A percentile compares a stretch with the other conserved stretches of the same genome.
Evolutionary conservation across 2,113 vertebrate genomes (phyloP).

Genomic region (Burhinus oedicnemus): DNA sequence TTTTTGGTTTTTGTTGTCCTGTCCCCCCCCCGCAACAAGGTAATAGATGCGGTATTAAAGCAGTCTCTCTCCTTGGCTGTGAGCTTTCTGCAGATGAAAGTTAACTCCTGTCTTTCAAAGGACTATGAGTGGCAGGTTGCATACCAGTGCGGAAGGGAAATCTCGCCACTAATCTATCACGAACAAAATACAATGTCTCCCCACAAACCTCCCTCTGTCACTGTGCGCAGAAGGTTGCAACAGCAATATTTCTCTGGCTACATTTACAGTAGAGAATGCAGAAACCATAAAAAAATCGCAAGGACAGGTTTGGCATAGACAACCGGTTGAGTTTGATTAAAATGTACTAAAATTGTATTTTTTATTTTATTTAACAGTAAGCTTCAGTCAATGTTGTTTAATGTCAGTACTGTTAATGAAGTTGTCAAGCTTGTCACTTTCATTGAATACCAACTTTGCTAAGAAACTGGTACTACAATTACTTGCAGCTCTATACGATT

Average conservation of each 20-base stretch:
- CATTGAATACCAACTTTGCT: constrained; percentile 72
- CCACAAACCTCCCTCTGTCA: constrained; percentile 11
- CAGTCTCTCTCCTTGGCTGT: constrained; percentile 15
- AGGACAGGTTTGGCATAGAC: constrained; percentile 20
- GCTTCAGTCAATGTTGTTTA: constrained; percentile 71
- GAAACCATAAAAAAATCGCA: constrained; percentile 20
- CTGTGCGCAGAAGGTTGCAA: neutral
- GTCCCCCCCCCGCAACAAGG: neutral
- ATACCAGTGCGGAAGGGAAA: neutral
- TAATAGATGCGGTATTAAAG: constrained; percentile 30
- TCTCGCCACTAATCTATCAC: neutral
- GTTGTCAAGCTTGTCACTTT: constrained; percentile 76
- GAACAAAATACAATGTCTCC: constrained; percentile 8
- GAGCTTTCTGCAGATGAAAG: constrained; percentile 64
- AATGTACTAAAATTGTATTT: constrained; percentile 52
- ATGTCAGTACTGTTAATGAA: constrained; percentile 76
- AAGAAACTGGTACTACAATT: constrained; percentile 75
- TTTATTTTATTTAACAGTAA: constrained; percentile 58
- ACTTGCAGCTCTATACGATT: constrained; percentile 76
- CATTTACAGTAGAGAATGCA: constrained; percentile 2
- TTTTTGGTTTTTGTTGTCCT: neutral
- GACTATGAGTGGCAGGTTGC: constrained; percentile 42
- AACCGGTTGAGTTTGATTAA: constrained; percentile 54
- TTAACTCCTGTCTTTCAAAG: constrained; percentile 59
- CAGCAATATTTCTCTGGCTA: constrained; percentile 23